phyloP scores from a whole-genome alignment of 2,888 invertebrate genomes.

The Dorcus parallelipipedus region DNA sequence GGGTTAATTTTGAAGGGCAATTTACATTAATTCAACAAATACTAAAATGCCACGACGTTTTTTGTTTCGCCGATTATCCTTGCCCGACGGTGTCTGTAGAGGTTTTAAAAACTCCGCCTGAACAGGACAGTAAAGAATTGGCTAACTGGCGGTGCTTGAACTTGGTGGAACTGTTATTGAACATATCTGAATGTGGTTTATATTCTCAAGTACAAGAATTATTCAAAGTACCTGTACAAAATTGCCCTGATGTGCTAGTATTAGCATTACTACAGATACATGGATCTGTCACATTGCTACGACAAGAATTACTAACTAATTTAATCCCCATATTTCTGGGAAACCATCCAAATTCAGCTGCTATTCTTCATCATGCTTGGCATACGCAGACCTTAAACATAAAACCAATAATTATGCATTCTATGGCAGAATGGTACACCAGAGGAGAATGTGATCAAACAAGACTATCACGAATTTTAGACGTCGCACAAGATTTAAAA shows the following conservation, averaged over 20 bases:
- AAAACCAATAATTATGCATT: conserved; percentile 85
- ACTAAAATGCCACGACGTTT: conserved; percentile 87
- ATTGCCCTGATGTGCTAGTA: conserved; percentile 92
- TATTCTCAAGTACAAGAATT: conserved; percentile 81
- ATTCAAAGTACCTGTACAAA: conserved; percentile 87
- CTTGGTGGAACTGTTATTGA: conserved; percentile 82
- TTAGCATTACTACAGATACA: conserved; percentile 85
- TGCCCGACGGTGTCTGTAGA: conserved; percentile 85
- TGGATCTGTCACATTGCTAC: conserved; percentile 70
- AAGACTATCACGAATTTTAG: conserved; percentile 88
- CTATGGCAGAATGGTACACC: conserved; percentile 97
- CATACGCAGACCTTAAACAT: conserved; percentile 66
- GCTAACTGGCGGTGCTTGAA: conserved; percentile 92
- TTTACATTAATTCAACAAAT: conserved; percentile 84
- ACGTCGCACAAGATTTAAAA: conserved; percentile 93
- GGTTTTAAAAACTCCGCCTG: conserved; percentile 89
- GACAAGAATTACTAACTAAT: conserved; percentile 67
- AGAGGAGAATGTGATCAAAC: conserved; percentile 91
- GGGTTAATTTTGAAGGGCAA: conserved; percentile 93
- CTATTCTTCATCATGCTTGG: conserved; percentile 97
- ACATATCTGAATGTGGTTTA: conserved; percentile 79
- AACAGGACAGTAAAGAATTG: conserved; percentile 91
- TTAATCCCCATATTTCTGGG: conserved; percentile 91
- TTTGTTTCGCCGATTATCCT: conserved; percentile 90
- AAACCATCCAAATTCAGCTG: conserved; percentile 94